Conservation (phyloP, 2,113 vertebrate species). For the Odocoileus hemionus region DNA sequence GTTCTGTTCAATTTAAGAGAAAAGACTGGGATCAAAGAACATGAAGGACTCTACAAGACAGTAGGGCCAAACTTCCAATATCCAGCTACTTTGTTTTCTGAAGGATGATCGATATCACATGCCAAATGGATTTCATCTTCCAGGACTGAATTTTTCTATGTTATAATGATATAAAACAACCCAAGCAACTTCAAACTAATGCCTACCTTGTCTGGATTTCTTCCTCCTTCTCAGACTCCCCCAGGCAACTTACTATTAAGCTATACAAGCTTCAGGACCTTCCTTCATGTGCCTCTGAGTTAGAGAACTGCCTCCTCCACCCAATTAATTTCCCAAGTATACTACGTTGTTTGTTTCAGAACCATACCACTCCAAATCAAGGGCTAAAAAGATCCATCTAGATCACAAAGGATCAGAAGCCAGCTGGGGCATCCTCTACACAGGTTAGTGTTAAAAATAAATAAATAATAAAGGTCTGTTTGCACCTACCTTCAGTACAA, state of each 20-base stretch:
- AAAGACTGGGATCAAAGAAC: not conserved
- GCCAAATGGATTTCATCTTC: not conserved
- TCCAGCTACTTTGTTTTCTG: not conserved
- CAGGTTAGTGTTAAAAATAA: not conserved
- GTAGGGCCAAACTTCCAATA: not conserved
- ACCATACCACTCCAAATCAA: not conserved
- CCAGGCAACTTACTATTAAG: slow-evolving; percentile 52
- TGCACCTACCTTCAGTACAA: not conserved
- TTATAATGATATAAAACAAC: not conserved
- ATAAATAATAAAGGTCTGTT: not conserved
- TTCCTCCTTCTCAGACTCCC: not conserved
- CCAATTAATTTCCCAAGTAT: slow-evolving; percentile 57
- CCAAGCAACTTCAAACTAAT: not conserved
- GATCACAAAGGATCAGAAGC: slow-evolving; percentile 2
- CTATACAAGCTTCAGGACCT: slow-evolving; percentile 41
- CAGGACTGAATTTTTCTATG: not conserved
- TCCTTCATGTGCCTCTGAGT: slow-evolving; percentile 24
- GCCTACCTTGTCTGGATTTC: slow-evolving; percentile 32
- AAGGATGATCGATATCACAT: not conserved
- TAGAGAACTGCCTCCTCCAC: not conserved
- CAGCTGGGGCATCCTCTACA: not conserved
- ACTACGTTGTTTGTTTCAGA: slow-evolving; percentile 22
- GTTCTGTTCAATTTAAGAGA: not conserved
- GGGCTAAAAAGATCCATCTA: slow-evolving; percentile 12
- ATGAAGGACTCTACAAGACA: not conserved